A percentile compares a stretch with the other conserved stretches of the same genome.
Conservation (phyloP, 2,888 invertebrate genomes). For the Phasia obesa region DNA sequence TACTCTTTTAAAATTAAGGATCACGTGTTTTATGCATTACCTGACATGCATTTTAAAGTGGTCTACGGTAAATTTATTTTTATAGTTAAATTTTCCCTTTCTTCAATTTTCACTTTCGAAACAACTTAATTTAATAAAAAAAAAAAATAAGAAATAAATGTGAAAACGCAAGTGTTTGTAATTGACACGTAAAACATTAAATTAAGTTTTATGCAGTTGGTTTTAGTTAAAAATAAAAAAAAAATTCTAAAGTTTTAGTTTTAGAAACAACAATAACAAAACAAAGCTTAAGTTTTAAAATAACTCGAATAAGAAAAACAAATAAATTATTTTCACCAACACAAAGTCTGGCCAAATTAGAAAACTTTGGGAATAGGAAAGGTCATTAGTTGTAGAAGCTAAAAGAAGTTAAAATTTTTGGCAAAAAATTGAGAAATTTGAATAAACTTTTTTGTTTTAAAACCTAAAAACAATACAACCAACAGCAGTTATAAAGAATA, state of each 20-base stretch:
- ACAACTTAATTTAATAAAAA: conserved; percentile 2
- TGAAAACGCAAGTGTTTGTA: conserved; percentile 52
- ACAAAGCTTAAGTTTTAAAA: background rate
- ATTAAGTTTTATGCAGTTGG: conserved; percentile 58
- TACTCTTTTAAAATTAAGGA: conserved; percentile 52
- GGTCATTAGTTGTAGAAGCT: no score
- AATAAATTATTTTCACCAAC: conserved; percentile 1
- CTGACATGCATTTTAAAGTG: conserved; percentile 63
- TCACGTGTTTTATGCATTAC: conserved; percentile 65
- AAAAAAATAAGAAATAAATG: conserved; percentile 17
- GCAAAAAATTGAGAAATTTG: no score
- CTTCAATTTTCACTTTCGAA: background rate
- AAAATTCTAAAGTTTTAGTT: conserved; percentile 8
- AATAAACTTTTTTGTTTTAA: no score
- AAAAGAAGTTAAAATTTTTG: no score
- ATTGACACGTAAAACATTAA: conserved; percentile 69
- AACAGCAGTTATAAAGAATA: background rate
- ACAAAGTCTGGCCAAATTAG: conserved; percentile 3
- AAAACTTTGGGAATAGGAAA: conserved; percentile 40
- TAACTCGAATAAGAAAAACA: conserved; percentile 3
- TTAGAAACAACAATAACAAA: background rate
- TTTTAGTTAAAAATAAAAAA: background rate
- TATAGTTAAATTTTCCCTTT: conserved; percentile 2
- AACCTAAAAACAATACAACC: no score
- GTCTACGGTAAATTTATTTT: conserved; percentile 34